Evolutionary conservation across 2,888 invertebrate genomes (phyloP).

Genomic region (Campoplex nolae): DNA sequence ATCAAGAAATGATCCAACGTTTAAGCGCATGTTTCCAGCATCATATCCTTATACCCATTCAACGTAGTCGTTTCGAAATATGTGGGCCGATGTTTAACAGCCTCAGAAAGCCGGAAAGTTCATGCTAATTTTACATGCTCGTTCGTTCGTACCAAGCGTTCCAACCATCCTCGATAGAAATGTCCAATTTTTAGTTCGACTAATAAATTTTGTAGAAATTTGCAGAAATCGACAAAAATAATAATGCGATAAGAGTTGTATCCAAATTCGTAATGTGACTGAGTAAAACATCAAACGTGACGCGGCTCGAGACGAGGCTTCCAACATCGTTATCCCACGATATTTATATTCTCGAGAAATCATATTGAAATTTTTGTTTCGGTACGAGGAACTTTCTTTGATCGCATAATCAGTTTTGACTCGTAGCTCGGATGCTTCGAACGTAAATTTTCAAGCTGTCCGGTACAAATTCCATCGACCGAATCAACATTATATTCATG

Average conservation of each 20-base stretch:
- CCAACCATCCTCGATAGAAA: not conserved
- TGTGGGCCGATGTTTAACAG: not conserved
- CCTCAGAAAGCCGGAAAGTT: not conserved
- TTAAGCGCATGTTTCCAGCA: not conserved
- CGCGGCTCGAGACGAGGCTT: not conserved
- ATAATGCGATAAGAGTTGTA: not conserved
- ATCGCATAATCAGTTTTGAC: not conserved
- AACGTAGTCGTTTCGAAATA: not conserved
- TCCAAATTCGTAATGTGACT: not conserved
- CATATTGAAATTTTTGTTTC: not conserved
- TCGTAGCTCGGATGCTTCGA: not conserved
- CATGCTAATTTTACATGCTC: not conserved
- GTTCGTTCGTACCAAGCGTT: not conserved
- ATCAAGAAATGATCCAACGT: not conserved
- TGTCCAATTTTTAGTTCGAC: not conserved
- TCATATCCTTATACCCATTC: not conserved
- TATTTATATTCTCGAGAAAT: not conserved
- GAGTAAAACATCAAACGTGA: not conserved
- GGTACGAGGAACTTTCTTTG: not conserved
- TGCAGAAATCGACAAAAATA: not conserved
- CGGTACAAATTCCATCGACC: not conserved
- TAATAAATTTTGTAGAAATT: not conserved
- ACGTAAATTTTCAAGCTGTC: not conserved
- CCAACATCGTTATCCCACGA: not conserved
- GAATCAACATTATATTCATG: not conserved